A percentile compares a stretch with the other conserved stretches of the same genome.
Conservation (phyloP, 2,888 invertebrate genomes). For the Drosophila birchii region DNA sequence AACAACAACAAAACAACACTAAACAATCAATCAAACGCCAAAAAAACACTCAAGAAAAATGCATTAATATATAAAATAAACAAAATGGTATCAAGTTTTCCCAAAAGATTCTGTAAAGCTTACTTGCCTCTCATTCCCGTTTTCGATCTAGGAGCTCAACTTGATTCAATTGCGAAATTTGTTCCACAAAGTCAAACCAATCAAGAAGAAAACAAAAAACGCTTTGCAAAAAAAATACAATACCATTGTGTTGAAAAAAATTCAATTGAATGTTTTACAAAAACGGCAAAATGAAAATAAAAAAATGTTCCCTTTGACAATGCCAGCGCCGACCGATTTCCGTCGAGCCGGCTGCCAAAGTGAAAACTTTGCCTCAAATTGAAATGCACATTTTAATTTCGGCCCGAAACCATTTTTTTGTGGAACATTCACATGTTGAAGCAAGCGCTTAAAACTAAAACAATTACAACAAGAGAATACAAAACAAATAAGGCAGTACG, state of each 20-base stretch:
- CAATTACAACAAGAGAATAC: slow-evolving; percentile 47
- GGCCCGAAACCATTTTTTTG: slow-evolving; percentile 74
- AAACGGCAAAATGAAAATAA: slow-evolving; percentile 57
- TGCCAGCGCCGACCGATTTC: slow-evolving; percentile 28
- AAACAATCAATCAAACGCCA: slow-evolving; percentile 52
- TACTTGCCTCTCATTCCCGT: slow-evolving; percentile 85
- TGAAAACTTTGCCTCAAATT: slow-evolving; percentile 63
- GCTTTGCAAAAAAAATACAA: slow-evolving; percentile 29
- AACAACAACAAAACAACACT: slow-evolving; percentile 51
- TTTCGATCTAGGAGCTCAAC: slow-evolving; percentile 85
- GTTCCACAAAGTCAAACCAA: slow-evolving; percentile 80
- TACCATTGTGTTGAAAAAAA: slow-evolving; percentile 12
- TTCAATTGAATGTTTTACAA: slow-evolving; percentile 76
- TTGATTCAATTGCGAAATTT: slow-evolving; percentile 85
- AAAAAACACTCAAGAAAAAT: slow-evolving; percentile 56
- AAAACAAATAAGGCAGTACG: slow-evolving; percentile 40
- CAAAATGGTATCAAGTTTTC: slow-evolving; percentile 84
- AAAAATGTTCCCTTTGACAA: slow-evolving; percentile 68
- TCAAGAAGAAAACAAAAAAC: slow-evolving; percentile 45
- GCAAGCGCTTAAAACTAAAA: slow-evolving; percentile 82
- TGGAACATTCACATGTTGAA: slow-evolving; percentile 85
- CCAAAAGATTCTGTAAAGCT: slow-evolving; percentile 85
- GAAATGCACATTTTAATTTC: slow-evolving; percentile 70
- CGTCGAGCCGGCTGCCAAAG: slow-evolving; percentile 56
- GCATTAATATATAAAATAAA: slow-evolving; percentile 81